Conservation (phyloP, 2,113 vertebrate genomes). For the Galemys pyrenaicus region DNA sequence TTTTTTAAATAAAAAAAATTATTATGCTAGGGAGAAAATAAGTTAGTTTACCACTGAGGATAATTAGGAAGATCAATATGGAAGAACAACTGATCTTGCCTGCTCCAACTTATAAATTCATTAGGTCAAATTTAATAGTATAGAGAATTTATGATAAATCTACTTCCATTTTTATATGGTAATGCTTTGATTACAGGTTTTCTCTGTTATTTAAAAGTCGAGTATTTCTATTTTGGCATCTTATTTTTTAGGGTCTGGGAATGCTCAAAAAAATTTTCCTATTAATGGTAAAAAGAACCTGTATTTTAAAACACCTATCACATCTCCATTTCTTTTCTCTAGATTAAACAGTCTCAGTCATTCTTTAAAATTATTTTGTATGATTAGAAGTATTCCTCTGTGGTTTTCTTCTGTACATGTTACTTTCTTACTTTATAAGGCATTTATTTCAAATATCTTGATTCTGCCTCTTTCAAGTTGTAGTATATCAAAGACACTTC, state of each 20-base stretch:
- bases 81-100: background rate
- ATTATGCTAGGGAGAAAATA: background rate
- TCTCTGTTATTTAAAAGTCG: background rate
- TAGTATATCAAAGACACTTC: background rate
- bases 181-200: background rate
- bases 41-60: conserved; percentile 3
- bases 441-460: background rate
- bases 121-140: background rate
- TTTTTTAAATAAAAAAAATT: conserved; percentile 13
- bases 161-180: background rate
- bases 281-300: background rate
- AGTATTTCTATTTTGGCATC: background rate
- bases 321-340: background rate
- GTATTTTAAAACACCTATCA: background rate
- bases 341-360: background rate
- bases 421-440: background rate
- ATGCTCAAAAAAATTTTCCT: background rate
- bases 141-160: background rate
- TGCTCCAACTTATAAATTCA: background rate
- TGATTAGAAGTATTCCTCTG: conserved; percentile 7
- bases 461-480: background rate
- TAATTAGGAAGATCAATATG: background rate
- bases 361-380: conserved; percentile 27
- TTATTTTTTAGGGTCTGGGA: background rate
- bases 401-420: conserved; percentile 4